phyloP scores from a whole-genome alignment of 1,140 invertebrate species.

The Drosophila sechellia region DNA sequence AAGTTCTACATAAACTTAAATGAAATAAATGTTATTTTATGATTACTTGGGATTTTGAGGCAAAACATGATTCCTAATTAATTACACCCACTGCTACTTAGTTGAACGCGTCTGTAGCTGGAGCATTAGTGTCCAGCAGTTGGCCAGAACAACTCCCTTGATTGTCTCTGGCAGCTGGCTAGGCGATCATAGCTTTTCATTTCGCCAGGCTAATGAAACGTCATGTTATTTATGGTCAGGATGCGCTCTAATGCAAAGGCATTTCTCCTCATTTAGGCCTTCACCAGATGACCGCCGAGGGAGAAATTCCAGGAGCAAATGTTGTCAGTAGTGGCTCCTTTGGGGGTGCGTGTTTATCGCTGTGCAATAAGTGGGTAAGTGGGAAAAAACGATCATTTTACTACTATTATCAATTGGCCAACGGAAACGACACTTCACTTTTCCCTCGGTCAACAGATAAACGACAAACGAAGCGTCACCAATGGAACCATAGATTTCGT shows the following conservation, averaged over 20 bases:
- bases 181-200: constrained; percentile 78
- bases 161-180: constrained; percentile 48
- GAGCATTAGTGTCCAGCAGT: constrained; percentile 23
- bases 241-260: constrained; percentile 74
- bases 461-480: neutral
- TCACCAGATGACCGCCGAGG: constrained; percentile 14
- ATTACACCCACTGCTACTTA: no score
- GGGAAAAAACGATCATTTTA: neutral
- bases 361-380: neutral
- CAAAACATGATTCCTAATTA: no score
- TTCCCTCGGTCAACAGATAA: neutral
- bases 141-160: constrained; percentile 27
- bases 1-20: no score
- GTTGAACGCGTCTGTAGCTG: neutral
- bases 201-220: constrained; percentile 73
- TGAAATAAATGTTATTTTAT: no score
- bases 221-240: constrained; percentile 77
- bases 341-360: neutral
- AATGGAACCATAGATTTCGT: constrained; percentile 19
- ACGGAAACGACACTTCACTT: neutral
- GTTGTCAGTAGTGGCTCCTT: constrained; percentile 2
- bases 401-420: neutral
- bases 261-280: constrained; percentile 64
- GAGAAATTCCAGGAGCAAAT: constrained; percentile 13
- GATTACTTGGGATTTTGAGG: no score